These are phyloP conservation scores for Oncorhynchus clarkii DNA, from an alignment of 2,113 vertebrate species.

Conservation along the genomic window DNA sequence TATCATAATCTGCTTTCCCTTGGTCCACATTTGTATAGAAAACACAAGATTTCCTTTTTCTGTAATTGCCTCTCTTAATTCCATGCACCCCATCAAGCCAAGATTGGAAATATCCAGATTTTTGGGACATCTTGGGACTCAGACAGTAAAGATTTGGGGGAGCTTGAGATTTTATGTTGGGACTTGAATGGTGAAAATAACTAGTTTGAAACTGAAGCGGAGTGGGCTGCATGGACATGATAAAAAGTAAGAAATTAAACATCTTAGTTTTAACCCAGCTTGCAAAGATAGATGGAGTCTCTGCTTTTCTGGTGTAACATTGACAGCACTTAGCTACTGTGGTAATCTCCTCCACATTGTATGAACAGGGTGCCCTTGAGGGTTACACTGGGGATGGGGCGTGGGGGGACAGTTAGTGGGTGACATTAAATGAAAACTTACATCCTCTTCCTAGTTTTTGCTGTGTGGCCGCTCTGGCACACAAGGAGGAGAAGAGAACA, in stretches of 20 bases:
- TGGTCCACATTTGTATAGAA: slow-evolving; percentile 63
- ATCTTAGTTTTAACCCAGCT: slow-evolving; percentile 60
- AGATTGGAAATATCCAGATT: slow-evolving; percentile 74
- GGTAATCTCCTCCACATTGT: slow-evolving; percentile 63
- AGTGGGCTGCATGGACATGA: slow-evolving; percentile 68
- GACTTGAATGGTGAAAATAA: slow-evolving; percentile 59
- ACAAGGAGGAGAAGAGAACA: neutral
- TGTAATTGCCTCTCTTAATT: slow-evolving; percentile 79
- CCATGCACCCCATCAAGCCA: slow-evolving; percentile 69
- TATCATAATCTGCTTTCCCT: slow-evolving; percentile 72
- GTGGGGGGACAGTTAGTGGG: slow-evolving; percentile 4
- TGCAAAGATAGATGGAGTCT: slow-evolving; percentile 35
- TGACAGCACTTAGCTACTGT: slow-evolving; percentile 30
- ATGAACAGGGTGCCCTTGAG: slow-evolving; percentile 19
- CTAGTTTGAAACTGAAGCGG: slow-evolving; percentile 48
- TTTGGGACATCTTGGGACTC: slow-evolving; percentile 68
- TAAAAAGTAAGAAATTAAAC: slow-evolving; percentile 75
- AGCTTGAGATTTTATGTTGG: slow-evolving; percentile 60
- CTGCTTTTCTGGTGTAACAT: slow-evolving; percentile 33
- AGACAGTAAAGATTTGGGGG: slow-evolving; percentile 56
- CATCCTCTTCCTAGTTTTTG: slow-evolving; percentile 29
- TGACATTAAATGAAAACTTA: slow-evolving; percentile 43
- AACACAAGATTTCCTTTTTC: slow-evolving; percentile 77
- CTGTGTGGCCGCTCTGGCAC: neutral
- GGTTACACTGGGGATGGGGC: neutral